These are phyloP conservation scores for Pollenia griseotomentosa DNA, from an alignment of 2,888 invertebrate genomes.

Conservation along the genomic window DNA sequence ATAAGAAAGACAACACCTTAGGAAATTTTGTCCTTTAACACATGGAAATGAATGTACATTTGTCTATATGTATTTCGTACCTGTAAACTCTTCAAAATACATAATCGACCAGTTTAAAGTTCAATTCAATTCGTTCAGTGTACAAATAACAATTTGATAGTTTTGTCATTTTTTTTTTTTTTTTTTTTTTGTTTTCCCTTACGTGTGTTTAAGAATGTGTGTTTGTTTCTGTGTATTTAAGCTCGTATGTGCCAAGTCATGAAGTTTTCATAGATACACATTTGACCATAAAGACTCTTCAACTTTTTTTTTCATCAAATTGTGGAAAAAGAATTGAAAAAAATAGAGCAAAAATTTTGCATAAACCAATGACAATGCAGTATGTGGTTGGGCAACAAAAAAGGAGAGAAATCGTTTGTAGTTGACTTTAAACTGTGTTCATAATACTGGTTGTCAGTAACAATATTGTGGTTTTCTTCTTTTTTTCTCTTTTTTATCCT, in stretches of 20 bases:
- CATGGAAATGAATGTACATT: conserved; percentile 1
- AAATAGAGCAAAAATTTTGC: conserved; percentile 38
- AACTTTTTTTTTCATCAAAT: not conserved
- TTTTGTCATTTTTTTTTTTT: not conserved
- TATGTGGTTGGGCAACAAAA: conserved; percentile 66
- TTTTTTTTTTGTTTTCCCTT: not conserved
- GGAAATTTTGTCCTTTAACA: too few species aligned
- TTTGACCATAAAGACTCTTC: conserved; percentile 33
- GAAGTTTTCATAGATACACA: conserved; percentile 39
- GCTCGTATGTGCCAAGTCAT: conserved; percentile 33
- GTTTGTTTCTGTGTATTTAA: not conserved
- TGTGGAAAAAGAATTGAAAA: conserved; percentile 21
- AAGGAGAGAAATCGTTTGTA: conserved; percentile 39
- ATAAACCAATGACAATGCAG: conserved; percentile 73
- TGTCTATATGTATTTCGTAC: not conserved
- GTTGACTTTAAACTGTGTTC: conserved; percentile 60
- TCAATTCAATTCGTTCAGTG: conserved; percentile 26
- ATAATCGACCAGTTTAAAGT: conserved; percentile 19
- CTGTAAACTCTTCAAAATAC: not conserved
- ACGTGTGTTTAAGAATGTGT: not conserved
- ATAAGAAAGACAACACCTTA: not conserved
- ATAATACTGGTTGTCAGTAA: conserved; percentile 65
- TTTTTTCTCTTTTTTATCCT: conserved; percentile 10
- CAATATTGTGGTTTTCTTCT: conserved; percentile 62
- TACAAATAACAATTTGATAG: conserved; percentile 32